These are phyloP conservation scores for Leptoteleia sp. DNA, from an alignment of 1,140 invertebrate genomes.

Conservation along the genomic window DNA sequence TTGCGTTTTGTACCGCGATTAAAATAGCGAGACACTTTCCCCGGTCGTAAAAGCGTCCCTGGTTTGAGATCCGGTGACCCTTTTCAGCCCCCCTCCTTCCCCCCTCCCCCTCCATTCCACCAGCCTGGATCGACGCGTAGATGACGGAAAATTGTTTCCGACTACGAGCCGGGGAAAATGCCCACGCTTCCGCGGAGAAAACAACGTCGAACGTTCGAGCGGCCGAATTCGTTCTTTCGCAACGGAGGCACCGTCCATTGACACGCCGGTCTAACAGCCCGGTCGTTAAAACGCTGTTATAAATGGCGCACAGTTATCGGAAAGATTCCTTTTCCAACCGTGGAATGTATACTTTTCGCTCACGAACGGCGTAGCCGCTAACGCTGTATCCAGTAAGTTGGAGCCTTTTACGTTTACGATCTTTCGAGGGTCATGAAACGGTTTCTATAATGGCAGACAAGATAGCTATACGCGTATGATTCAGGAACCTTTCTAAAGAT, in stretches of 20 bases:
- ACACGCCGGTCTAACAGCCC: conserved; percentile 30
- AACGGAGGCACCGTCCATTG: conserved; percentile 40
- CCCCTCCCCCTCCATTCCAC: background rate
- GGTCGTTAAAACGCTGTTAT: conserved; percentile 56
- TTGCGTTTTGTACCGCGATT: no score
- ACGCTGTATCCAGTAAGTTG: conserved; percentile 38
- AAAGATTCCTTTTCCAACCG: conserved; percentile 49
- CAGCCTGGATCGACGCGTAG: background rate
- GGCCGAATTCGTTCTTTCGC: conserved; percentile 34
- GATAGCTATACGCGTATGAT: conserved; percentile 31
- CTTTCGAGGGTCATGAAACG: conserved; percentile 54
- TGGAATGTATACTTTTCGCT: conserved; percentile 47
- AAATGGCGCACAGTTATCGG: conserved; percentile 60
- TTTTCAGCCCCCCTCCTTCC: conserved; percentile 17
- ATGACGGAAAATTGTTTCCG: conserved; percentile 16
- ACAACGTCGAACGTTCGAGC: conserved; percentile 2
- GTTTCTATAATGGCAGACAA: conserved; percentile 46
- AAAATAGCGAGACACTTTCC: conserved; percentile 13
- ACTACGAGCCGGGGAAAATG: conserved; percentile 6
- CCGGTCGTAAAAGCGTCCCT: conserved; percentile 9
- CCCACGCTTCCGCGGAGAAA: conserved; percentile 10
- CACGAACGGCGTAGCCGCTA: conserved; percentile 36
- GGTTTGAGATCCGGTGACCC: conserved; percentile 5
- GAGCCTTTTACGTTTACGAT: conserved; percentile 57
- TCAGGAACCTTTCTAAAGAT: conserved; percentile 28